Evolutionary conservation across 2,797 vertebrate genomes (phyloP).

Genomic region (Enteromius trimaculatus): DNA sequence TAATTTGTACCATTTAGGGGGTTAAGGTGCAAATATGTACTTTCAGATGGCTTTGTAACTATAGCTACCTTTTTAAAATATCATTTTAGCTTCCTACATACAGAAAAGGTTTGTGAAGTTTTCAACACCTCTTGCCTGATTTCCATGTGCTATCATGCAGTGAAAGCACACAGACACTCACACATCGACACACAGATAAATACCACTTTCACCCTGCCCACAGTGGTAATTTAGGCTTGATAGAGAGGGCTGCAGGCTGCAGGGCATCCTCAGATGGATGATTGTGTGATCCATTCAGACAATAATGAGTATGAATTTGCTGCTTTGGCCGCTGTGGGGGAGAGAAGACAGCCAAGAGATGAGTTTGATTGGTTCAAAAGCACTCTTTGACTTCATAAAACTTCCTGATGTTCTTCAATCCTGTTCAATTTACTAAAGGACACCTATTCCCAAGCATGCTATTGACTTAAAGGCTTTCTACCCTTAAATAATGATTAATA

Average conservation of each 20-base stretch:
- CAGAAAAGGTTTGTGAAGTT: not conserved
- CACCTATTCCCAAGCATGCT: slow-evolving; percentile 7
- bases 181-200: slow-evolving; percentile 6
- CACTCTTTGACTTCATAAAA: slow-evolving; percentile 23
- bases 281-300: slow-evolving; percentile 62
- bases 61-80: not conserved
- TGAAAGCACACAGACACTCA: not conserved
- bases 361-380: slow-evolving; percentile 34
- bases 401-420: slow-evolving; percentile 31
- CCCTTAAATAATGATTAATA: not conserved
- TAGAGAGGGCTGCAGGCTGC: slow-evolving; percentile 49
- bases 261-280: slow-evolving; percentile 57
- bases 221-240: slow-evolving; percentile 52
- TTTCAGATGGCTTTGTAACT: not conserved
- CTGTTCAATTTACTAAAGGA: slow-evolving; percentile 33
- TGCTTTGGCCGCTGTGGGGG: slow-evolving; percentile 16
- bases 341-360: slow-evolving; percentile 28
- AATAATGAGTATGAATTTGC: slow-evolving; percentile 59
- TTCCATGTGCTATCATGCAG: not conserved
- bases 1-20: not conserved
- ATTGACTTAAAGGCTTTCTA: slow-evolving; percentile 4
- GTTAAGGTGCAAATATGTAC: not conserved
- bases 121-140: not conserved
- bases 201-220: slow-evolving; percentile 21
- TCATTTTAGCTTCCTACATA: not conserved